Percentiles rank a stretch among this genome's conserved stretches.
phyloP scores from a whole-genome alignment of 2,888 invertebrate genomes.

The Lumbricus terrestris region DNA sequence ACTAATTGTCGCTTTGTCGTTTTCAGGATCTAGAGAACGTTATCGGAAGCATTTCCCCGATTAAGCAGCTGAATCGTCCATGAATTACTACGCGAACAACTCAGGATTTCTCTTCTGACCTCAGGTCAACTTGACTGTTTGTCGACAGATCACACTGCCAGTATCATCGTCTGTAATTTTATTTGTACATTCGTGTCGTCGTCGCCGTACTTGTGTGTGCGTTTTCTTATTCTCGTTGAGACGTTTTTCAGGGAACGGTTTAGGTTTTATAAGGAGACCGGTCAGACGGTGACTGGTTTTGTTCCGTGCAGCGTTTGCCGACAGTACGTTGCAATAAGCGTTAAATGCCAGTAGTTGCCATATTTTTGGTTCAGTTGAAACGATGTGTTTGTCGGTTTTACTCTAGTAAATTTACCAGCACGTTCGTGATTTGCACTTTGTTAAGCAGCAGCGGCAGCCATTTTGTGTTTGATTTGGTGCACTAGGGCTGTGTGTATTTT shows the following conservation, averaged over 20 bases:
- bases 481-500: neutral
- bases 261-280: constrained; percentile 6
- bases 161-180: neutral
- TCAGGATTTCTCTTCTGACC: constrained; percentile 7
- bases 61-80: neutral
- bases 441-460: neutral
- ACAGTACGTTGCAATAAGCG: neutral
- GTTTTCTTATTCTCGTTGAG: constrained; percentile 10
- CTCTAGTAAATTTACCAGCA: neutral
- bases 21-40: neutral
- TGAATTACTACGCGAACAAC: neutral
- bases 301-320: neutral
- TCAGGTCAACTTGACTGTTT: neutral
- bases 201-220: no score
- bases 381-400: neutral
- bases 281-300: neutral
- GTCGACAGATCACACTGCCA: neutral
- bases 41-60: neutral
- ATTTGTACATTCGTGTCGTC: neutral
- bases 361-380: neutral
- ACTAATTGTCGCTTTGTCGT: neutral
- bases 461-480: neutral
- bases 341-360: neutral
- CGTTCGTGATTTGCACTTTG: neutral
- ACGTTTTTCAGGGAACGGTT: constrained; percentile 4